Conservation (phyloP, 1,140 invertebrate species). For the Formica selysi region DNA sequence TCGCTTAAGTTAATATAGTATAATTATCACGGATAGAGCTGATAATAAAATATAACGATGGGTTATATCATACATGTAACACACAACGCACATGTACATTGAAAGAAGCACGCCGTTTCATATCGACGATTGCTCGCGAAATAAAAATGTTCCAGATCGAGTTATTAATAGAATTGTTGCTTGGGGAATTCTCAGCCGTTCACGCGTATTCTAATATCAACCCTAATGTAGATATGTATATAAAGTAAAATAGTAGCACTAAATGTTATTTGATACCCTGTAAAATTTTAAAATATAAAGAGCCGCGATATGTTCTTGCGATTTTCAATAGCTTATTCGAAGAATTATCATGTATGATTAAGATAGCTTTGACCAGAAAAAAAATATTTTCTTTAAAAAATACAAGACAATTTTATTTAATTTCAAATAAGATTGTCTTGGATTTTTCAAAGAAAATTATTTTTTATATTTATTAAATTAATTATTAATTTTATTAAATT, state of each 20-base stretch:
- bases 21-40: background rate
- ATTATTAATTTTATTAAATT: too few species aligned
- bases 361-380: background rate
- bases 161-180: slow-evolving; percentile 59
- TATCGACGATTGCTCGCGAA: slow-evolving; percentile 12
- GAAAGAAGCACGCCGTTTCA: background rate
- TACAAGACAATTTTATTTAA: background rate
- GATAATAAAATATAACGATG: slow-evolving; percentile 9
- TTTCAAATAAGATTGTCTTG: too few species aligned
- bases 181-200: slow-evolving; percentile 29
- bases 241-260: background rate
- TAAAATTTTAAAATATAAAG: background rate
- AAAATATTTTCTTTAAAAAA: background rate
- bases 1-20: background rate
- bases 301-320: background rate
- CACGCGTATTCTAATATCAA: slow-evolving; percentile 40
- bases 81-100: too few species aligned
- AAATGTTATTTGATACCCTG: background rate
- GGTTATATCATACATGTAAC: background rate
- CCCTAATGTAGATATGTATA: background rate
- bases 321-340: background rate
- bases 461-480: too few species aligned
- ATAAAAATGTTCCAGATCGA: slow-evolving; percentile 52
- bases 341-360: background rate
- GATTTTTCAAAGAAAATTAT: too few species aligned